These are phyloP conservation scores for Gymnocephalus cernua DNA, from an alignment of 2,113 vertebrate genomes.

Conservation along the genomic window DNA sequence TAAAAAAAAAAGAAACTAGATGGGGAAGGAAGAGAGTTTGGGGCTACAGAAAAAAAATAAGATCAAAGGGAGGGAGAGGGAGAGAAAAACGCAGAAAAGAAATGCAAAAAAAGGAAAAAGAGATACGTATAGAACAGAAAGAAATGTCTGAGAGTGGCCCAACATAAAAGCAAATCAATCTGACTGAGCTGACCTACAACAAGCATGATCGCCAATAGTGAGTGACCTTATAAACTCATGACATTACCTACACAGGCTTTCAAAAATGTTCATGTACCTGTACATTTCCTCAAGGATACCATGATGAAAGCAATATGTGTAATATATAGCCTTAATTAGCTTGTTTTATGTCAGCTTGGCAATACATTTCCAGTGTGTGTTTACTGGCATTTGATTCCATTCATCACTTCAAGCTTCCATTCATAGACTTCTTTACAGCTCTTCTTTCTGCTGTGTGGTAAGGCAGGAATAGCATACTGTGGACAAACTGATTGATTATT, in stretches of 20 bases:
- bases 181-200: background rate
- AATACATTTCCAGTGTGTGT: background rate
- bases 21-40: background rate
- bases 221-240: background rate
- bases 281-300: background rate
- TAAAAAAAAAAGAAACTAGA: background rate
- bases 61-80: background rate
- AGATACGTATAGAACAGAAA: background rate
- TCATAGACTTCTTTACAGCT: background rate
- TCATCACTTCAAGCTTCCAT: background rate
- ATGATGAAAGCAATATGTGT: background rate
- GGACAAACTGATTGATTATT: background rate
- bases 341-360: background rate
- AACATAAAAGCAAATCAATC: conserved; percentile 14
- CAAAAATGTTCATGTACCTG: background rate
- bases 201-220: background rate
- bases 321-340: background rate
- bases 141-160: background rate
- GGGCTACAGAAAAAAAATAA: conserved; percentile 1
- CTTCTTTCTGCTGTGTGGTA: background rate
- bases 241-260: background rate
- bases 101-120: background rate
- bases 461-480: background rate
- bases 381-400: background rate
- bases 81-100: background rate